These are phyloP conservation scores for Catostomus latipinnis DNA, from an alignment of 2,797 vertebrate species.

Conservation along the genomic window DNA sequence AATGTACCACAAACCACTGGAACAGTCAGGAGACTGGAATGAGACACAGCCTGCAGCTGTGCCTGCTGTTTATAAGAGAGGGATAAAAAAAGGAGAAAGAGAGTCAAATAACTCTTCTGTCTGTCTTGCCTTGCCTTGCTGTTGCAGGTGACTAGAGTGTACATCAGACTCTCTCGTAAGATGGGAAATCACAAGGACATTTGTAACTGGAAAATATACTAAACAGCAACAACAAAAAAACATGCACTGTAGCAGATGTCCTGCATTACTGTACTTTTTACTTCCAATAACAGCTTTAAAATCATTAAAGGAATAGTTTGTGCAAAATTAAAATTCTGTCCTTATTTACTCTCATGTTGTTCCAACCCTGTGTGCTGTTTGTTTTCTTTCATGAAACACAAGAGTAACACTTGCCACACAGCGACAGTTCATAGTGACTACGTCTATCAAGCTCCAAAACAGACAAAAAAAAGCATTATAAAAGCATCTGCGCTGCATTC, in stretches of 20 bases:
- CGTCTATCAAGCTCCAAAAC: no score
- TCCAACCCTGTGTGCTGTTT: no score
- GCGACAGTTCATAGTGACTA: no score
- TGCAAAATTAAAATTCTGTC: no score
- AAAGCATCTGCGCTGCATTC: no score
- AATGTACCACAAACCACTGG: slow-evolving; percentile 42
- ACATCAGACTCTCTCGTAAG: slow-evolving; percentile 7
- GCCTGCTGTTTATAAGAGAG: slow-evolving; percentile 9
- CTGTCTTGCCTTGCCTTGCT: background rate
- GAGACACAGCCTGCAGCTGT: slow-evolving; percentile 26
- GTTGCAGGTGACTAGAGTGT: slow-evolving; percentile 8
- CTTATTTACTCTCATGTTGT: no score
- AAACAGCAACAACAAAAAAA: background rate
- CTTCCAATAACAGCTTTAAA: background rate
- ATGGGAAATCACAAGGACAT: slow-evolving; percentile 8
- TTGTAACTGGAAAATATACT: background rate
- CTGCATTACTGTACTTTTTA: background rate
- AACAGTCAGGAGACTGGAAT: slow-evolving; percentile 9
- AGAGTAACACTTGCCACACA: no score
- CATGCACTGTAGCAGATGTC: background rate
- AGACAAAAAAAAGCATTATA: no score
- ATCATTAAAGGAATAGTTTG: background rate
- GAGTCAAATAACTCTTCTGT: slow-evolving; percentile 19
- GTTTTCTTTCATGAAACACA: no score
- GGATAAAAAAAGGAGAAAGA: background rate